A percentile compares a stretch with the other conserved stretches of the same genome.
Conservation (phyloP, 2,888 invertebrate species). For the Apamea anceps region DNA sequence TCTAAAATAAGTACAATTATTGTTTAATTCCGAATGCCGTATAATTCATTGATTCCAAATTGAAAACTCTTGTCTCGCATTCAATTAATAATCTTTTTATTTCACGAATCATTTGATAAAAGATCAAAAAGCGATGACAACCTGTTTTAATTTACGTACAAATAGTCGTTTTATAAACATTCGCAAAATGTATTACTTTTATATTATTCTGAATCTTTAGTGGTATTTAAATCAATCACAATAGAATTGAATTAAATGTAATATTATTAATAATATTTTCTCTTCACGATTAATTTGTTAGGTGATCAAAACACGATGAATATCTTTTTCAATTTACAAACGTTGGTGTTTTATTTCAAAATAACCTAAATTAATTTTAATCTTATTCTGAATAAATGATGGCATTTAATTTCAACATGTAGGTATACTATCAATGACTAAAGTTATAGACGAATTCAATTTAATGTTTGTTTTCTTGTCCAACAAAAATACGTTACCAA, state of each 20-base stretch:
- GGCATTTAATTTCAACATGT: neutral
- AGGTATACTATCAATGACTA: neutral
- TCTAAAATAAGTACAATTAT: neutral
- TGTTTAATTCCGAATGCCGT: neutral
- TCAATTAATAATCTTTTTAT: neutral
- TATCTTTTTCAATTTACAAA: neutral
- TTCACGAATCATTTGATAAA: neutral
- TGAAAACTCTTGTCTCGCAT: neutral
- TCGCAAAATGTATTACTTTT: neutral
- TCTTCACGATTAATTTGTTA: neutral
- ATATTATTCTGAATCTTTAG: neutral
- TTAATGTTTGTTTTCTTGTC: neutral
- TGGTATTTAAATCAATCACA: neutral
- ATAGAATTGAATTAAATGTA: neutral
- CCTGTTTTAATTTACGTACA: neutral
- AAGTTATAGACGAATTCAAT: neutral
- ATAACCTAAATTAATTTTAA: neutral
- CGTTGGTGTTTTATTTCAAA: neutral
- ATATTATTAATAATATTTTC: neutral
- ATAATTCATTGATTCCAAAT: neutral
- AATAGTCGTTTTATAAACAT: neutral
- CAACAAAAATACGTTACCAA: neutral
- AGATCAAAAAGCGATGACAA: neutral
- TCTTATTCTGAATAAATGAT: conserved; percentile 6
- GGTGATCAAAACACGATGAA: neutral